A percentile compares a stretch with the other conserved stretches of the same genome.
phyloP scores from a whole-genome alignment of 2,888 invertebrate species.

The Cataglyphis cursor region DNA sequence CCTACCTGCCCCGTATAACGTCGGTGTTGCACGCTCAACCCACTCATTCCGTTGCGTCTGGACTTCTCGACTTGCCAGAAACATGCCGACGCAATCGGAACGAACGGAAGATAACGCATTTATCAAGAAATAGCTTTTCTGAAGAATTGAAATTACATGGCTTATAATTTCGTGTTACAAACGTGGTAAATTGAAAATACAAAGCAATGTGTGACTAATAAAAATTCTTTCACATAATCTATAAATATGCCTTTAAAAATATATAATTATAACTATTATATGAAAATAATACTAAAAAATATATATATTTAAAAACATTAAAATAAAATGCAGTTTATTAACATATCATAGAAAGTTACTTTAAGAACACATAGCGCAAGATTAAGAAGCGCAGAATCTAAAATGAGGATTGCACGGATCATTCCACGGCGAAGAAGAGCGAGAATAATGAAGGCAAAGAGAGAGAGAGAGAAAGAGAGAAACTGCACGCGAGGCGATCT shows the following conservation, averaged over 20 bases:
- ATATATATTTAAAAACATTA: background rate
- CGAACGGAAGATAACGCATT: conserved; percentile 43
- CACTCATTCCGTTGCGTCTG: conserved; percentile 60
- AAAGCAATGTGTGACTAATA: background rate
- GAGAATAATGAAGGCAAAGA: conserved; percentile 32
- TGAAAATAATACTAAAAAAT: background rate
- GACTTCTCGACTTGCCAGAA: conserved; percentile 51
- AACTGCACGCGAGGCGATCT: conserved; percentile 53
- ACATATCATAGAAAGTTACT: background rate
- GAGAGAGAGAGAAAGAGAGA: conserved; percentile 47
- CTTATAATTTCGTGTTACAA: conserved; percentile 1
- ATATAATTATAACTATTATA: background rate
- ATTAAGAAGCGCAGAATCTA: background rate
- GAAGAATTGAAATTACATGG: conserved; percentile 17
- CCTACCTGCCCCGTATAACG: conserved; percentile 64
- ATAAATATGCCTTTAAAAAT: background rate
- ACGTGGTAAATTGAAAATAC: background rate
- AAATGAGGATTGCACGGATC: background rate
- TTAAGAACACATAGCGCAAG: background rate
- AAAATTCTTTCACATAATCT: background rate
- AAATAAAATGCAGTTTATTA: background rate
- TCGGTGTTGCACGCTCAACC: conserved; percentile 62
- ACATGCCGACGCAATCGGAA: conserved; percentile 44
- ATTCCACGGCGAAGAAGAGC: conserved; percentile 6
- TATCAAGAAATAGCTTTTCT: conserved; percentile 17